A percentile compares a stretch with the other conserved stretches of the same genome.
Conservation (phyloP, 2,888 invertebrate genomes). For the Carpatolechia fugitivella region DNA sequence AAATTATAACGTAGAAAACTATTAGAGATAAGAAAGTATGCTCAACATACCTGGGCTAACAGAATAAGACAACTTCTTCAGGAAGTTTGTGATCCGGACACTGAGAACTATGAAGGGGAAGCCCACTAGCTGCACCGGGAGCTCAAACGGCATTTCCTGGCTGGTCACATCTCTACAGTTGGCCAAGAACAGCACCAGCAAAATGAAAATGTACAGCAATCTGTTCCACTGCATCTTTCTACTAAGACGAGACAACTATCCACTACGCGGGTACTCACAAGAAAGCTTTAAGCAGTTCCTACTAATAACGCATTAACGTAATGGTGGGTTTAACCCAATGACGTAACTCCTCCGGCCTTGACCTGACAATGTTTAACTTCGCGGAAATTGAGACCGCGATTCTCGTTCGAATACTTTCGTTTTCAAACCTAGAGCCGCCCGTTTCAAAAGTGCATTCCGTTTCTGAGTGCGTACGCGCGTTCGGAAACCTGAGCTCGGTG, state of each 20-base stretch:
- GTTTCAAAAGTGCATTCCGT: background rate
- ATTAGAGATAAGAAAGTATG: no score
- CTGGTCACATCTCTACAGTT: constrained; percentile 26
- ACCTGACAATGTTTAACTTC: no score
- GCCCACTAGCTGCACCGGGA: constrained; percentile 91
- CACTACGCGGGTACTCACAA: no score
- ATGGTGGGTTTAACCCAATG: background rate
- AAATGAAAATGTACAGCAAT: constrained; percentile 11
- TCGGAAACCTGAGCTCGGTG: constrained; percentile 12
- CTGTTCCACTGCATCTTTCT: constrained; percentile 23
- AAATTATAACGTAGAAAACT: background rate
- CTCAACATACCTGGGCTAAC: constrained; percentile 85
- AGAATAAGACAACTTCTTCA: constrained; percentile 90
- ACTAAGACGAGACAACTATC: constrained; percentile 1
- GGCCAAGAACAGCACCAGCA: constrained; percentile 27
- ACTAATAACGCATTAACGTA: constrained; percentile 8
- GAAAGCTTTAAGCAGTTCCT: constrained; percentile 13
- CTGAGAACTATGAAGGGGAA: constrained; percentile 90
- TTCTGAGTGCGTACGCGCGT: background rate
- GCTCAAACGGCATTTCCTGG: constrained; percentile 81
- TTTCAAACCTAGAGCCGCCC: no score
- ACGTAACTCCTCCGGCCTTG: background rate
- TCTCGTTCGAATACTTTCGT: no score
- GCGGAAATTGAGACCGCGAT: no score
- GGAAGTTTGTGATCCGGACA: constrained; percentile 88